phyloP scores from a whole-genome alignment of 2,113 vertebrate species.

The Zosterops lateralis region DNA sequence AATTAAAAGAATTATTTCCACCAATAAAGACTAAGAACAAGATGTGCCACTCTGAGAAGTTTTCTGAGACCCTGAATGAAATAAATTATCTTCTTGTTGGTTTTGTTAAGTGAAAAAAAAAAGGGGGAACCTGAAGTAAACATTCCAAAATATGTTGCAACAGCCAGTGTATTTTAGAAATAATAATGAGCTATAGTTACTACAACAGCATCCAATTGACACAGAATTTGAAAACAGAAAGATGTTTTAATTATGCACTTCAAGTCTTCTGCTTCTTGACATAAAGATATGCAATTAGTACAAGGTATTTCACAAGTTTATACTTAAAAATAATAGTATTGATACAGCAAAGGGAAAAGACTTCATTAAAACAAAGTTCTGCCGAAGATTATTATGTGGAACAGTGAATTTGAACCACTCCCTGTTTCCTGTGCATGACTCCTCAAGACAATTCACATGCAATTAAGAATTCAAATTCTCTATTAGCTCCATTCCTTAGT shows the following conservation, averaged over 20 bases:
- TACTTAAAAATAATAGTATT: neutral
- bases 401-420: neutral
- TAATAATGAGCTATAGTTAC: neutral
- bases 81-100: neutral
- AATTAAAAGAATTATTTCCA: neutral
- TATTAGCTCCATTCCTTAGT: neutral
- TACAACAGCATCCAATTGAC: neutral
- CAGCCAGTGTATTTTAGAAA: neutral
- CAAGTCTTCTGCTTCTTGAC: neutral
- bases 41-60: neutral
- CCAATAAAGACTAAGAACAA: neutral
- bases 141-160: neutral
- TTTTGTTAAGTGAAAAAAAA: neutral
- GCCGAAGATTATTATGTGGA: neutral
- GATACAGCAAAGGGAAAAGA: neutral
- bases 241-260: neutral
- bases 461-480: conserved; percentile 21
- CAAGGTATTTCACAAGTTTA: neutral
- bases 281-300: neutral
- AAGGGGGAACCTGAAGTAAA: neutral
- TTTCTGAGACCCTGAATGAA: neutral
- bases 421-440: neutral
- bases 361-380: neutral
- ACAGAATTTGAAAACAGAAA: neutral
- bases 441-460: neutral